These are phyloP conservation scores for Halichondria panicea DNA, from an alignment of 37 sponge, comb jelly and placozoan genomes.

Conservation along the genomic window DNA sequence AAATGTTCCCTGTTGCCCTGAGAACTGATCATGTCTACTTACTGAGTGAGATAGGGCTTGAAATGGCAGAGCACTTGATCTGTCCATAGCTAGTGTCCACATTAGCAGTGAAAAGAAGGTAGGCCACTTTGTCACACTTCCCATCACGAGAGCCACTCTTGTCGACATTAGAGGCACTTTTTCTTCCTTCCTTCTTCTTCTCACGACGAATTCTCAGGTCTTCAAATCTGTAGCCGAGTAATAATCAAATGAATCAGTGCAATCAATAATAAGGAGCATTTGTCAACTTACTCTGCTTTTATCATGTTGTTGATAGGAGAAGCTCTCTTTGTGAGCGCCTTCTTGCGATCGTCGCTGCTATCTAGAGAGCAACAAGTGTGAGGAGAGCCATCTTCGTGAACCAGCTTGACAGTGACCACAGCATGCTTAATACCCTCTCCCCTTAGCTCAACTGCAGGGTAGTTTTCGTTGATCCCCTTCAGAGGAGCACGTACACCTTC, in stretches of 20 bases:
- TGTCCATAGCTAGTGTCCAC: conserved; percentile 26
- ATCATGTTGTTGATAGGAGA: conserved; percentile 19
- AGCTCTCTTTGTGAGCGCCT: conserved; percentile 45
- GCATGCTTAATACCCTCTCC: neutral
- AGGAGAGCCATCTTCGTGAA: conserved; percentile 42
- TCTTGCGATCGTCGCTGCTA: conserved; percentile 32
- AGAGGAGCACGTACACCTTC: conserved; percentile 84
- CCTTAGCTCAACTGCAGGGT: conserved; percentile 74
- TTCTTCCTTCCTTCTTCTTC: conserved; percentile 33
- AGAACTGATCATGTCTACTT: conserved; percentile 19
- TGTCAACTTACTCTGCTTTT: neutral
- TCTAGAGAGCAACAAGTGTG: conserved; percentile 46
- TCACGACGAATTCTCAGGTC: conserved; percentile 75
- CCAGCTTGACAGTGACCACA: conserved; percentile 54
- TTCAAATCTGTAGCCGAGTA: conserved; percentile 55
- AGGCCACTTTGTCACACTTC: conserved; percentile 47
- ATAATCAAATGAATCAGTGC: neutral
- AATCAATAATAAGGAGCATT: neutral
- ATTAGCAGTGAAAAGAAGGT: conserved; percentile 58
- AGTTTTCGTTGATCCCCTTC: conserved; percentile 55
- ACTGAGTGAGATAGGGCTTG: conserved; percentile 63
- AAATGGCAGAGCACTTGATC: conserved; percentile 7
- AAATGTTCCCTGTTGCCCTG: neutral
- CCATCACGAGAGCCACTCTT: conserved; percentile 27
- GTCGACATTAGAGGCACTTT: neutral